These are phyloP conservation scores for Asobara japonica DNA, from an alignment of 1,140 invertebrate species.

Conservation along the genomic window DNA sequence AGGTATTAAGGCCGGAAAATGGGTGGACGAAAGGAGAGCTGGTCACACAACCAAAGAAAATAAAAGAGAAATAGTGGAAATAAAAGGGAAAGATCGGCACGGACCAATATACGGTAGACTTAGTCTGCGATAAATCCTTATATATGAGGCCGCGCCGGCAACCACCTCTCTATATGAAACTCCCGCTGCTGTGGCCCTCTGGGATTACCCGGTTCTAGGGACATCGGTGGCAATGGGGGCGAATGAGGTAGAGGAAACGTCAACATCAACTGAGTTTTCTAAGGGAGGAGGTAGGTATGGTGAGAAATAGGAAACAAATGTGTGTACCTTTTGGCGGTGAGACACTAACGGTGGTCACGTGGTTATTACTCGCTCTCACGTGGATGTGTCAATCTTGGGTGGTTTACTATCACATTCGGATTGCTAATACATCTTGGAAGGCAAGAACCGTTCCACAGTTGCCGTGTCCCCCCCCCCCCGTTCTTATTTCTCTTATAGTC, in stretches of 20 bases:
- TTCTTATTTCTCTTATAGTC: no score
- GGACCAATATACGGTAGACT: conserved; percentile 64
- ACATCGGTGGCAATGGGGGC: conserved; percentile 29
- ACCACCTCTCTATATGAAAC: conserved; percentile 60
- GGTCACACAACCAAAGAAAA: not conserved
- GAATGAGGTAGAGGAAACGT: conserved; percentile 19
- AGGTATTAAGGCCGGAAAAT: not conserved
- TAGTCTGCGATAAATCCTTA: conserved; percentile 66
- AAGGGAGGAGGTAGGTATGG: not conserved
- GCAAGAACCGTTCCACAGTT: no score
- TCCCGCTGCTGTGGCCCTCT: conserved; percentile 54
- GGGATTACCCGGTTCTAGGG: conserved; percentile 57
- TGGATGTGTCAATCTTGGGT: not conserved
- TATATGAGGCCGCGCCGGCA: conserved; percentile 62
- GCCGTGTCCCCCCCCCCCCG: no score
- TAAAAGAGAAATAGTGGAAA: conserved; percentile 23
- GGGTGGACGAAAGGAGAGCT: not conserved
- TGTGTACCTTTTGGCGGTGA: conserved; percentile 21
- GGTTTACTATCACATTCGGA: no score
- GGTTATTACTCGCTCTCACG: not conserved
- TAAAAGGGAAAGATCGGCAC: conserved; percentile 52
- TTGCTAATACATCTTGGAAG: no score
- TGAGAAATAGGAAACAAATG: conserved; percentile 53
- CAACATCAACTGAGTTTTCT: not conserved
- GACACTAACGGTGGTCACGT: not conserved